These are phyloP conservation scores for Hippotragus niger DNA, from an alignment of 2,113 vertebrate species.

Conservation along the genomic window DNA sequence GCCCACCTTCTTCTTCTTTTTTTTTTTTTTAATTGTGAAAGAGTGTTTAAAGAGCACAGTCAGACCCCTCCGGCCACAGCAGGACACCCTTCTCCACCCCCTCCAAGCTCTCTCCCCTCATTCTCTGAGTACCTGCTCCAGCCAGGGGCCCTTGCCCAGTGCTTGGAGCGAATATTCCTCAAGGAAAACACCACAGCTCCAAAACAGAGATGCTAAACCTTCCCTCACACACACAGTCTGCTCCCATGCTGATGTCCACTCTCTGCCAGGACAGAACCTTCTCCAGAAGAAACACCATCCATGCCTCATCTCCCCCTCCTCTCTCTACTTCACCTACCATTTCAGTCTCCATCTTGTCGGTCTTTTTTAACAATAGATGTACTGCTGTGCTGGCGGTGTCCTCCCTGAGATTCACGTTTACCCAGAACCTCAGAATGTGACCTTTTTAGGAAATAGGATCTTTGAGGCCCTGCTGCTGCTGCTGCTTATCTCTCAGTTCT, in stretches of 20 bases:
- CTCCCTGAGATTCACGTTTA: accelerated
- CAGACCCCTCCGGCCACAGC: not conserved
- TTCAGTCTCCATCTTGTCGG: not conserved
- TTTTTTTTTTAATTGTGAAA: not conserved
- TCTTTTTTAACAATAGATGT: not conserved
- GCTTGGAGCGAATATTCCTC: not conserved
- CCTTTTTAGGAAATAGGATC: not conserved
- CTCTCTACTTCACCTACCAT: not conserved
- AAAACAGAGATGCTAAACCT: too few relatives aligned
- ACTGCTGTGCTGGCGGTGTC: not conserved
- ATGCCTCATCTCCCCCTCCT: not conserved
- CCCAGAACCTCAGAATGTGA: not conserved
- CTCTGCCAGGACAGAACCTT: not conserved
- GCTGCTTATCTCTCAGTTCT: not conserved
- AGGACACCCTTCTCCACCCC: not conserved
- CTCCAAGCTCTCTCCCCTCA: not conserved
- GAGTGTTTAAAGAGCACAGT: not conserved
- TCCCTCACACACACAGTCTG: not conserved
- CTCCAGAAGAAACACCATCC: not conserved
- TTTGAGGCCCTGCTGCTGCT: not conserved
- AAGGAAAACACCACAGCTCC: not conserved
- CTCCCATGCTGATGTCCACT: accelerated
- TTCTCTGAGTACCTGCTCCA: not conserved
- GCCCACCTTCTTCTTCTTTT: not conserved
- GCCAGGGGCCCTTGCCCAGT: too few relatives aligned